These are phyloP conservation scores for Rhinoderma darwinii DNA, from an alignment of 2,113 vertebrate species.

Conservation along the genomic window DNA sequence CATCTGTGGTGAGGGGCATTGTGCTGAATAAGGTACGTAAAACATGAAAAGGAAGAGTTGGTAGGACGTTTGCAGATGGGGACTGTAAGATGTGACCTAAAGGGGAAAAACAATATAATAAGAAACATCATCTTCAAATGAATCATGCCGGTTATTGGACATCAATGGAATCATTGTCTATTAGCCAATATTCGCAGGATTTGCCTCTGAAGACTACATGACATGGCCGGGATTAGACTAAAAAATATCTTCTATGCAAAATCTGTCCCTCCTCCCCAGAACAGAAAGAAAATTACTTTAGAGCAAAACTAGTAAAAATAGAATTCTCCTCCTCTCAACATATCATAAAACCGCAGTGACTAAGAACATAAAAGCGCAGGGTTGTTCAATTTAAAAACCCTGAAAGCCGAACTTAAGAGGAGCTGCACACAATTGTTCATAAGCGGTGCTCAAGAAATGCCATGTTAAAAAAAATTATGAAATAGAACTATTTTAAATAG, in stretches of 20 bases:
- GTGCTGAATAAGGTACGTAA: constrained; percentile 90
- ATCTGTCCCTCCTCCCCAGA: neutral
- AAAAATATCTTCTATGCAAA: neutral
- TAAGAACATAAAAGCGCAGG: neutral
- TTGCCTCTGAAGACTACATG: neutral
- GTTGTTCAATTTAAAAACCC: neutral
- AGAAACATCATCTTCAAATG: neutral
- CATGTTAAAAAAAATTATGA: neutral
- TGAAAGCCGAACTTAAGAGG: neutral
- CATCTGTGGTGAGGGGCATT: constrained; percentile 93
- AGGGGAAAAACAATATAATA: constrained; percentile 44
- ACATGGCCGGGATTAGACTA: neutral
- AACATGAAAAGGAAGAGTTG: constrained; percentile 95
- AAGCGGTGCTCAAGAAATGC: neutral
- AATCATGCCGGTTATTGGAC: neutral
- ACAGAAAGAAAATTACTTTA: neutral
- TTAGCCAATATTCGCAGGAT: neutral
- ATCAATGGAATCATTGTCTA: neutral
- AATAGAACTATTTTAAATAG: neutral
- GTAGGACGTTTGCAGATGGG: constrained; percentile 94
- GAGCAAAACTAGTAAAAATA: too few relatives aligned
- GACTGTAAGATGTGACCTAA: constrained; percentile 97
- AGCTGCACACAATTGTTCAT: neutral
- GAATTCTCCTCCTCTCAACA: neutral
- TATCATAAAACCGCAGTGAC: neutral